phyloP scores from a whole-genome alignment of 1,140 invertebrate genomes.

The Drosophila suzukii region DNA sequence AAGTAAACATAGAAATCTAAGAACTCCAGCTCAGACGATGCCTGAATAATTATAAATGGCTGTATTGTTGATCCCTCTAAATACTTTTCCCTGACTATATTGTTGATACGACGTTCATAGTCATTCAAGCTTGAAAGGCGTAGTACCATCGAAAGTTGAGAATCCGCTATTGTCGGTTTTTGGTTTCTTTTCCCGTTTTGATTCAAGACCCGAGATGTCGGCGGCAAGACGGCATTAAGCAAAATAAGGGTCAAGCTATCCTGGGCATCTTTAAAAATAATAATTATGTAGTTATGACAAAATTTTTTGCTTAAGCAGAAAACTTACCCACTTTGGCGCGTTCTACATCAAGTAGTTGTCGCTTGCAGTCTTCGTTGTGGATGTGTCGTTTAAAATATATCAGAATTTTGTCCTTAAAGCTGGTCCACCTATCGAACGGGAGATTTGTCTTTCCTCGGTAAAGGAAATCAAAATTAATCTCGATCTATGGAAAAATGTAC shows the following conservation, averaged over 20 bases:
- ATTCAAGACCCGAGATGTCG: background rate
- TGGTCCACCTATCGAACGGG: background rate
- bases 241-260: background rate
- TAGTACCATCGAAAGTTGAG: background rate
- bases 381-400: background rate
- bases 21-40: no score
- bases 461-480: background rate
- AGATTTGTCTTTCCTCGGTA: background rate
- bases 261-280: background rate
- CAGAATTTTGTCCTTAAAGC: background rate
- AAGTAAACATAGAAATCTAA: no score
- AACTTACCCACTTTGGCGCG: background rate
- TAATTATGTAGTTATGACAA: background rate
- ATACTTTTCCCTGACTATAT: no score
- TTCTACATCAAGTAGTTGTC: background rate
- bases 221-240: background rate
- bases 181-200: background rate
- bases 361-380: background rate
- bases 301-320: background rate
- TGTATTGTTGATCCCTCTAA: no score
- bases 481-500: background rate
- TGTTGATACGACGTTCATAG: background rate
- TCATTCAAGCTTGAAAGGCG: background rate
- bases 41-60: no score
- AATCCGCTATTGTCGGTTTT: background rate